Percentiles rank a stretch among this genome's conserved stretches.
These are phyloP conservation scores for Carapus acus DNA, from an alignment of 2,797 vertebrate genomes.

Conservation along the genomic window DNA sequence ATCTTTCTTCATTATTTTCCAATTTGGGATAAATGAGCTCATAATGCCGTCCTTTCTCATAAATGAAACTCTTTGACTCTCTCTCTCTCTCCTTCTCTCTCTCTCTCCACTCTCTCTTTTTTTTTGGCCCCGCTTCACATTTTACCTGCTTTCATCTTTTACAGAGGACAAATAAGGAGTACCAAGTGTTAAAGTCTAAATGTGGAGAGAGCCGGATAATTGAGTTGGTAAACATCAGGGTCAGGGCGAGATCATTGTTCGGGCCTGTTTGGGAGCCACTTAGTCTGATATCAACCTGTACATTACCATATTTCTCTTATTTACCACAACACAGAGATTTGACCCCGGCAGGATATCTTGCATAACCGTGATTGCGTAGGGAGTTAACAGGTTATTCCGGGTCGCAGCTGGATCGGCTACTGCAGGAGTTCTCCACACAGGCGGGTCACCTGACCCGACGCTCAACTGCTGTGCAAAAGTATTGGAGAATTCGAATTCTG, in stretches of 20 bases:
- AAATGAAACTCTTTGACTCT: conserved; percentile 77
- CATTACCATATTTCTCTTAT: conserved; percentile 65
- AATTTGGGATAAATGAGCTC: conserved; percentile 81
- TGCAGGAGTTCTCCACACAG: conserved; percentile 15
- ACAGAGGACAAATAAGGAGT: conserved; percentile 62
- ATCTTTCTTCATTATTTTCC: conserved; percentile 85
- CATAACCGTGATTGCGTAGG: conserved; percentile 58
- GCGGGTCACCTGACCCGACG: too few relatives aligned
- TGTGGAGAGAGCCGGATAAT: conserved; percentile 77
- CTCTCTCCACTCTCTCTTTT: conserved; percentile 34
- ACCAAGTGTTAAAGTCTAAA: conserved; percentile 53
- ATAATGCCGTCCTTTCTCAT: conserved; percentile 67
- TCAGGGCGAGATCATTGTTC: conserved; percentile 69
- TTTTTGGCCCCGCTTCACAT: conserved; percentile 57
- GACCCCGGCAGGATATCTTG: conserved; percentile 54
- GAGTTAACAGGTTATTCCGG: conserved; percentile 55
- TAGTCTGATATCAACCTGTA: conserved; percentile 58
- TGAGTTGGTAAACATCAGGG: conserved; percentile 74
- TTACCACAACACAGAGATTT: conserved; percentile 56
- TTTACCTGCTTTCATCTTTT: conserved; percentile 78
- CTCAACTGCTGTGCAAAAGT: too few relatives aligned
- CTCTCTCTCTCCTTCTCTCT: conserved; percentile 35
- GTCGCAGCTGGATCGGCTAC: conserved; percentile 39
- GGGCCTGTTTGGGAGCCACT: conserved; percentile 56
- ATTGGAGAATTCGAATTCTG: too few relatives aligned